Base-by-base conservation (phyloP, 2,113 vertebrate species). In the Monopterus albus region DNA sequence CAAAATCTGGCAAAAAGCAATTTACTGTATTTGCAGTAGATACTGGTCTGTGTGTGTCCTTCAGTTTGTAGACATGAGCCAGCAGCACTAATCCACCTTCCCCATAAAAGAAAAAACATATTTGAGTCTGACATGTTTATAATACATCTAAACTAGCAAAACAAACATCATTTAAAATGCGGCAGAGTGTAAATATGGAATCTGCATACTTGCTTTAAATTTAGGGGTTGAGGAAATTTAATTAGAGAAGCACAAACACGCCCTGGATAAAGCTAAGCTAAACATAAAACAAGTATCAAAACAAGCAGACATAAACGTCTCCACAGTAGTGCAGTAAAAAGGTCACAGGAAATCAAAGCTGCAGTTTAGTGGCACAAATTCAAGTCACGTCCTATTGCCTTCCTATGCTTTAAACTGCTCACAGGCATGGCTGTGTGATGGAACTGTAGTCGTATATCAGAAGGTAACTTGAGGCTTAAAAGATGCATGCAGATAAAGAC, bases 81-180 rank as follows among this genome's bases (percentile, higher is more conserved):
- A 33, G 61, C 33, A 68, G 42, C n/a, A 35, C 38, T 11, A 67
- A 80, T 78, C 26, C 12, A n/a, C n/a, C 14, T 50, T 81, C 18
- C 17, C 57, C 38, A 59, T 73, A 39, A 21, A 65, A 62, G 47
- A 72, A 82, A 77, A 69, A 38, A 45, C 60, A 58, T 39, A 72
- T 75, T 73, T 73, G 15, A 72, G 29, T 64, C 53, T 64, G 51
- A 73, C 77, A 75, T 89, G 87, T 91, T 90, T 88, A 77, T 75
- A 89, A 76, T 62, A 3, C 47, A 33, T 56, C 67, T 35, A 79
- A 88, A 90, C 20, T 23, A 31, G 67, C 31, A 57, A 82, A 78
- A 76, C 28, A 86, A 88, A 88, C 65, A 72, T 35, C 29, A 31
- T 47, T 79, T 79, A 65, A 82, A 82, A 72, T 53, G 70, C 72